These are phyloP conservation scores for Antedon mediterranea DNA, from an alignment of 53 echinoderm and acorn worm species.

Conservation along the genomic window DNA sequence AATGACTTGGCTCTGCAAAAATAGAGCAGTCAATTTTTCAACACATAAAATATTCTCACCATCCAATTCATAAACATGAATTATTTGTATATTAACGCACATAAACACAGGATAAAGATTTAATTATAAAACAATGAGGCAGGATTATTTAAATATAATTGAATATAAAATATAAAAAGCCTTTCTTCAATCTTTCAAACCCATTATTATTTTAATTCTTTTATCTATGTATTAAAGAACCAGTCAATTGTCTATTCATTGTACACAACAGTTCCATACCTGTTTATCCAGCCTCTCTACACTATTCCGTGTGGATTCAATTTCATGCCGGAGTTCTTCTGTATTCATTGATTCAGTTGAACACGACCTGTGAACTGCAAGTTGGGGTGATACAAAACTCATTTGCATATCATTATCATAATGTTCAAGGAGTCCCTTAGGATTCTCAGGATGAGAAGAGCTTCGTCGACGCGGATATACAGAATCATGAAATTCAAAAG, in stretches of 20 bases:
- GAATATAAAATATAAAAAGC: neutral
- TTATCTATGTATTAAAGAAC: no score
- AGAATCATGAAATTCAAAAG: constrained; percentile 42
- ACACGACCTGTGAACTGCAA: constrained; percentile 29
- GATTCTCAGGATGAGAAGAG: neutral
- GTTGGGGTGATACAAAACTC: neutral
- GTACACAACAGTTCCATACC: no score
- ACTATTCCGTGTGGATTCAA: constrained; percentile 87
- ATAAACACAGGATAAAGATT: no score
- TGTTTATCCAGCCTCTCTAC: constrained; percentile 93
- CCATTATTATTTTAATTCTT: no score
- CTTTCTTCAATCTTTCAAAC: neutral
- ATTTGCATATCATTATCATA: neutral
- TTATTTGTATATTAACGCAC: no score
- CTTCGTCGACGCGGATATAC: neutral
- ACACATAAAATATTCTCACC: no score
- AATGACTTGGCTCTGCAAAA: no score
- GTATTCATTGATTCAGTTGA: constrained; percentile 77
- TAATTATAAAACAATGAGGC: no score
- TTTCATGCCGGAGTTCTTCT: constrained; percentile 76
- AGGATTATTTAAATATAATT: no score
- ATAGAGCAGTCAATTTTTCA: no score
- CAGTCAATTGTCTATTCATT: no score
- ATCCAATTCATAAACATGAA: no score
- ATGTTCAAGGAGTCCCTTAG: neutral